Conservation (phyloP, 2,888 invertebrate species). For the Pomacea canaliculata region DNA sequence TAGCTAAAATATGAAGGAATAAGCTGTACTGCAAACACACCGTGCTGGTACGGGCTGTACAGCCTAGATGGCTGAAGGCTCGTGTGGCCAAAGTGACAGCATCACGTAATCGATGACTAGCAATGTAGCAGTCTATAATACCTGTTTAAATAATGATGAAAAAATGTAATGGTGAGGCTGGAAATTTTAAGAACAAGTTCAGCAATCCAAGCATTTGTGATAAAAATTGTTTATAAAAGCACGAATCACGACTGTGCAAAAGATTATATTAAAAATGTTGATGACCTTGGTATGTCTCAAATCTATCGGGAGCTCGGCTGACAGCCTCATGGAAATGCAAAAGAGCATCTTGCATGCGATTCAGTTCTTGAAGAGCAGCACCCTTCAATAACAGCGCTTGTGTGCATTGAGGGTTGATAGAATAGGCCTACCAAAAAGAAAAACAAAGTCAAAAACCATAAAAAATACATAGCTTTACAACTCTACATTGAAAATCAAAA, state of each 20-base stretch:
- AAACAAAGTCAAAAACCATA: background rate
- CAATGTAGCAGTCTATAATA: constrained; percentile 81
- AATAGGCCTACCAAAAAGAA: constrained; percentile 73
- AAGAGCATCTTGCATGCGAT: constrained; percentile 78
- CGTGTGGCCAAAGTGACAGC: constrained; percentile 80
- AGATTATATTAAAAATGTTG: no score
- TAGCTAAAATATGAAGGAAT: no score
- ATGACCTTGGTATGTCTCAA: constrained; percentile 80
- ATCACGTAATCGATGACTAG: constrained; percentile 78
- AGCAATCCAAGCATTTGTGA: background rate
- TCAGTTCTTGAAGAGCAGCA: constrained; percentile 77
- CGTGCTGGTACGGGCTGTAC: constrained; percentile 80
- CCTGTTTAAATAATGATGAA: constrained; percentile 64
- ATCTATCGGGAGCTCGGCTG: constrained; percentile 75
- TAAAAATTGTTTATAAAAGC: background rate
- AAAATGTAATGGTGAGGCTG: background rate
- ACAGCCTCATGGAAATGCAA: constrained; percentile 79
- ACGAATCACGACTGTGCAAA: no score
- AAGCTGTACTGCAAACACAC: background rate
- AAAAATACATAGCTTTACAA: background rate
- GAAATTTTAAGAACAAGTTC: background rate
- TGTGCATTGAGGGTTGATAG: constrained; percentile 77
- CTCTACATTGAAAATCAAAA: background rate
- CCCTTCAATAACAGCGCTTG: constrained; percentile 83
- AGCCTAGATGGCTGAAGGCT: constrained; percentile 80